Evolutionary conservation across 2,888 invertebrate species (phyloP), one percentile per base, ranked within the genome.

Genomic region (Exephanes ischioxanthus): DNA sequence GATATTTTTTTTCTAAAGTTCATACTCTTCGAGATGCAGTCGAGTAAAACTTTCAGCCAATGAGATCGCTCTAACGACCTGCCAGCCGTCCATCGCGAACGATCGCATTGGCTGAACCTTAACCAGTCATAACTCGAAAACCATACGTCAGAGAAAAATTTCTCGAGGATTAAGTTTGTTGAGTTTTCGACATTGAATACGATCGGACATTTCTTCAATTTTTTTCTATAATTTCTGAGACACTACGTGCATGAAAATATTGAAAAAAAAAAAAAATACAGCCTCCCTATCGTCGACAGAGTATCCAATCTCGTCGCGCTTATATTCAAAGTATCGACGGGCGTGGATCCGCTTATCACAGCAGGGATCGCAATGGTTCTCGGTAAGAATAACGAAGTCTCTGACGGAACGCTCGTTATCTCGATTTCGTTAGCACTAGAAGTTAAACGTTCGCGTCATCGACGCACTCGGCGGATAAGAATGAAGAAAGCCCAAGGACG

Each of bases 361-460:
- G 26, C 26, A 22, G 14, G 26, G 4, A 26, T 58, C 58, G 14
- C 41, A 58, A 58, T 22, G 26, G 58, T 11, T 58, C 58, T 26
- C 58, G 58, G 14, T 26, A 26, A 58, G 14, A 48, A 48, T 48
- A 58, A n/a, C 58, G 45, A 45, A 45, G 75, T 14, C 16, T 63
- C 26, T 11, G 48, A n/a, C 30, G 55, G 16, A 68, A 80, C 80
- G 66, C 55, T 45, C 71, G 53, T 72, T 82, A 72, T 77, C 71
- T 66, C 77, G 45, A 55, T 66, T 76, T 82, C 66, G 51, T 77
- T 67, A 33, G 33, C 71, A 48, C 70, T 81, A 51, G 19, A 58
- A 48, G 48, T 82, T 71, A 66, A 82, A 77, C 71, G 71, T 72
- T 58, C 19, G 53, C 55, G 70, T 67, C 67, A 77, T 71, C 67